These are phyloP conservation scores for Himalopsyche anomala DNA, from an alignment of 2,888 invertebrate genomes.

Conservation along the genomic window DNA sequence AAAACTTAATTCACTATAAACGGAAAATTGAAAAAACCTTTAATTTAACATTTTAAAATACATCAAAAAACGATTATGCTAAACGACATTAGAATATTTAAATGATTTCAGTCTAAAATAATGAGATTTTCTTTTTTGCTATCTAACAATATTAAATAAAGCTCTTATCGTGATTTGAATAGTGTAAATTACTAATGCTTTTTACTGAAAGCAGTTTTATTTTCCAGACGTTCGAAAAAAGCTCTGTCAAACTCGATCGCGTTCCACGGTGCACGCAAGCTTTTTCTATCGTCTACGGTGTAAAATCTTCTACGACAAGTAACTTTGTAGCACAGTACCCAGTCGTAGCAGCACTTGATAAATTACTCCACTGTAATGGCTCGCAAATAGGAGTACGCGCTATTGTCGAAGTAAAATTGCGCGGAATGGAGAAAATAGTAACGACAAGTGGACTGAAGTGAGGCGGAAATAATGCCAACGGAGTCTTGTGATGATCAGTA, in stretches of 20 bases:
- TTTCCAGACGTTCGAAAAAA: background rate
- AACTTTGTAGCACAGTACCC: conserved; percentile 43
- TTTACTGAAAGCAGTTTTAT: no score
- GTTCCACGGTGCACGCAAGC: conserved; percentile 10
- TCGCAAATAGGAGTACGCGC: conserved; percentile 50
- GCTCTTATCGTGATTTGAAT: no score
- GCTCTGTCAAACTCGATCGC: conserved; percentile 17
- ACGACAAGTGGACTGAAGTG: conserved; percentile 51
- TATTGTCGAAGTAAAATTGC: conserved; percentile 64
- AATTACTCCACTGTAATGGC: conserved; percentile 60
- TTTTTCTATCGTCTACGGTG: background rate
- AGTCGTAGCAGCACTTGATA: conserved; percentile 58
- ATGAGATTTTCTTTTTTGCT: no score
- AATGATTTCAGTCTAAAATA: no score
- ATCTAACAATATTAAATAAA: no score
- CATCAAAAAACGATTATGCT: no score
- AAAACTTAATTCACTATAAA: no score
- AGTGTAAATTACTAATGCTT: no score
- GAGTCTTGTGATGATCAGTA: background rate
- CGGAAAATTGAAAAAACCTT: no score
- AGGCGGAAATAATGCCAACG: conserved; percentile 37
- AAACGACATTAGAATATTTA: no score
- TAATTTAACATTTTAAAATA: no score
- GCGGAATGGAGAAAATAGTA: conserved; percentile 60
- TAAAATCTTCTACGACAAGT: conserved; percentile 28